These are phyloP conservation scores for Sciurus carolinensis DNA, from an alignment of 2,797 vertebrate genomes.

Conservation along the genomic window DNA sequence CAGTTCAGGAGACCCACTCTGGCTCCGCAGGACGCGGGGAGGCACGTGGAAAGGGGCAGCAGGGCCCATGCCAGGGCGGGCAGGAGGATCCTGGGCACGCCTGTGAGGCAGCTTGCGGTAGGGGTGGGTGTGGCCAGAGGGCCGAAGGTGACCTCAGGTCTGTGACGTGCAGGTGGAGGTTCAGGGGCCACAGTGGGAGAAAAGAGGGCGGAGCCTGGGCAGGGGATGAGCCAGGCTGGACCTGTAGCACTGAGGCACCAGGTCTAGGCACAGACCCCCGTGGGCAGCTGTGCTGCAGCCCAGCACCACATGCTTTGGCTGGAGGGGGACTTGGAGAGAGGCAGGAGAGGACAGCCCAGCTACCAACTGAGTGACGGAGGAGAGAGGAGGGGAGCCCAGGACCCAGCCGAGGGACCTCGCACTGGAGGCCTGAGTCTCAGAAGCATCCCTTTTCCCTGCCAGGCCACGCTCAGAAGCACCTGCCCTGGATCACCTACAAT, in stretches of 20 bases:
- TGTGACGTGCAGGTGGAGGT: neutral
- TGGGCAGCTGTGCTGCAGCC: neutral
- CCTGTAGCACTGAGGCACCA: too few relatives aligned
- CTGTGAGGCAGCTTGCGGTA: too few relatives aligned
- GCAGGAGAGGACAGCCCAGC: fast-evolving
- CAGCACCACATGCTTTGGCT: neutral
- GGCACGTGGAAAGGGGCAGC: too few relatives aligned
- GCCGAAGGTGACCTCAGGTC: neutral
- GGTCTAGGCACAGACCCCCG: neutral
- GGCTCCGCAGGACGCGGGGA: neutral
- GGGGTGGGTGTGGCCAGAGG: neutral
- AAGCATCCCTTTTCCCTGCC: neutral
- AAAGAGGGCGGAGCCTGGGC: fast-evolving
- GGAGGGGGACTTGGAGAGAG: too few relatives aligned
- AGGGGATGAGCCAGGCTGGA: neutral
- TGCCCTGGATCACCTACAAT: fast-evolving
- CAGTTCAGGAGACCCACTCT: neutral
- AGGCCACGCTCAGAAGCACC: neutral
- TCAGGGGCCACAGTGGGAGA: fast-evolving
- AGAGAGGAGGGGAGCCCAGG: fast-evolving
- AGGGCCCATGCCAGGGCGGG: neutral
- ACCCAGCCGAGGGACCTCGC: neutral
- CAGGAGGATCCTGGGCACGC: neutral
- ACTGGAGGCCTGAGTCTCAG: fast-evolving
- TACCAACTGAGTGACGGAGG: fast-evolving